phyloP scores from a whole-genome alignment of 2,888 invertebrate genomes.

The Dusona sp. region DNA sequence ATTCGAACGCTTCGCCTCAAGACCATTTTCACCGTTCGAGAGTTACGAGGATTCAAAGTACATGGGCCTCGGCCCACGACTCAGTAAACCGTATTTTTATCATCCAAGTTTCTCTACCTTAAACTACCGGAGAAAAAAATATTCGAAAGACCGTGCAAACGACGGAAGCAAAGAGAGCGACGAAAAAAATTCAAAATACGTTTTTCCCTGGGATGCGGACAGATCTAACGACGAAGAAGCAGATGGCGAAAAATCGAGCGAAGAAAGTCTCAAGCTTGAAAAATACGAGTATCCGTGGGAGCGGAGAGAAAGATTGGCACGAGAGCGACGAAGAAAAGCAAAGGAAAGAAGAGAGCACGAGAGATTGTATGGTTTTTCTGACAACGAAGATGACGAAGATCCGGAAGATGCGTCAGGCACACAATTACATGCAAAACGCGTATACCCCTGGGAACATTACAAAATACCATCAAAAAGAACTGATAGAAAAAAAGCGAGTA shows the following conservation, averaged over 20 bases:
- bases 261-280: constrained; percentile 62
- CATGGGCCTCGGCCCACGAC: constrained; percentile 78
- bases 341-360: constrained; percentile 57
- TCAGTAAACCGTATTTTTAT: constrained; percentile 80
- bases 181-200: constrained; percentile 72
- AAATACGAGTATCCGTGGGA: constrained; percentile 83
- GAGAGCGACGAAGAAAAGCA: constrained; percentile 65
- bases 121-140: constrained; percentile 67
- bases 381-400: constrained; percentile 62
- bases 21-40: constrained; percentile 80
- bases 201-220: constrained; percentile 79
- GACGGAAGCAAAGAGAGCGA: constrained; percentile 60
- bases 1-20: constrained; percentile 75
- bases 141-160: constrained; percentile 46
- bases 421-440: constrained; percentile 42
- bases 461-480: constrained; percentile 64
- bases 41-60: constrained; percentile 79
- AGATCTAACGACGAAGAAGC: constrained; percentile 64
- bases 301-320: constrained; percentile 76
- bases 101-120: constrained; percentile 75
- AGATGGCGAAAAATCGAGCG: constrained; percentile 65
- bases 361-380: constrained; percentile 46
- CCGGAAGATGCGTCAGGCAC: constrained; percentile 59
- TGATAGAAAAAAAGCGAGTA: constrained; percentile 1
- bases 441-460: constrained; percentile 74